Evolutionary conservation across 1,140 invertebrate species (phyloP), one percentile per base, ranked within the genome.

Genomic region (Pemphigus obesinymphae): DNA sequence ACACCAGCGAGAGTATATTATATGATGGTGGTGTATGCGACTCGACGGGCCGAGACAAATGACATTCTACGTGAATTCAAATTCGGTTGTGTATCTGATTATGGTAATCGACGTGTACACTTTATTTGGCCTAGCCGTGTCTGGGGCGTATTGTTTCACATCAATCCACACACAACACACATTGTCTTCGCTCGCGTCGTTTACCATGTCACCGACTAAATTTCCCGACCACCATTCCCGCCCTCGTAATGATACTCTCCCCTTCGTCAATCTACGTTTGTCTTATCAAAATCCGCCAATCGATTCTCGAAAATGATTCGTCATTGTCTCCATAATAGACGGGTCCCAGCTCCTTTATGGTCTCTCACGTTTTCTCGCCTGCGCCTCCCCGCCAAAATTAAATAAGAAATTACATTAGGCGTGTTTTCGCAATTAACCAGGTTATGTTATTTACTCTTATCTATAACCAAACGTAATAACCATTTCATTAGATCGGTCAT

Each of bases 101-200:
- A 68, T 68, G 63, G 63, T 40, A 68, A 68, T 68, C 63, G 11
- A 43, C n/a, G n/a, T 68, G n/a, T 43, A 40, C 63, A 40, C 34
- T 68, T 40, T 68, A 68, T 40, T 68, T 23, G 5, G 63, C 4
- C n/a, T 11, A 8, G 34, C 7, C 10, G 34, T 11, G 2, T 43
- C 20, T 37, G 31, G 61, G 61, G 31, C 63, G 63, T 68, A 68
- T 40, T 23, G 37, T 68, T 68, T n/a, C 11, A 15, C n/a, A 23
- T 68, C n/a, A 13, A 68, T 68, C n/a, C 61, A 66, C 55, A 4
- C 26, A 61, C 26, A 37, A 10, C 13, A 68, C 8, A 26, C 63
- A 23, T 23, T 68, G 10, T 40, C 10, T 68, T 43, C 5, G n/a
- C n/a, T 13, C 63, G 11, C n/a, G 10, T 23, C 63, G 20, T 68